Evolutionary conservation across 92 coral and sea anemone genomes (phyloP).

Genomic region (Parazoanthus darwini): DNA sequence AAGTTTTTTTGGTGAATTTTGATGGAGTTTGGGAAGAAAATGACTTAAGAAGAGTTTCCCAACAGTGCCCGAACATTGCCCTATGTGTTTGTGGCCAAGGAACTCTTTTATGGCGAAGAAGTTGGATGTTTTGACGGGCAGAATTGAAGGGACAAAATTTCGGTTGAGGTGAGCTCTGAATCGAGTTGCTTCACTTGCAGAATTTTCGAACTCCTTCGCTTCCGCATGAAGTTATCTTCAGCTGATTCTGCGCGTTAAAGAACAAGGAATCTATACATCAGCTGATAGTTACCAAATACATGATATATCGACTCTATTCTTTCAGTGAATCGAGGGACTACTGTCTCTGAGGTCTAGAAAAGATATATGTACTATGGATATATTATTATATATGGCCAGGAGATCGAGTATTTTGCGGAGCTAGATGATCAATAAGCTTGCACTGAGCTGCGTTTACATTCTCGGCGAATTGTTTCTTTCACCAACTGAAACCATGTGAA

Average conservation of each 20-base stretch:
- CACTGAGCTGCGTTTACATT: not conserved
- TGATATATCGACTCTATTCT: not conserved
- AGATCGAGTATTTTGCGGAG: no score
- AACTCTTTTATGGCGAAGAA: slow-evolving; percentile 77
- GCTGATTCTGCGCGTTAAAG: slow-evolving; percentile 1
- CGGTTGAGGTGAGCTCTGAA: slow-evolving; percentile 47
- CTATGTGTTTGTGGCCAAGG: slow-evolving; percentile 37
- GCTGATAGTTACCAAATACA: slow-evolving; percentile 7
- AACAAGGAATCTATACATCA: not conserved
- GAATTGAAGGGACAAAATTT: slow-evolving; percentile 59
- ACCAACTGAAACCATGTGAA: not conserved
- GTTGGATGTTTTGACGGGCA: slow-evolving; percentile 68
- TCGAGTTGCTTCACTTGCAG: slow-evolving; percentile 38
- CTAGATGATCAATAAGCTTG: not conserved
- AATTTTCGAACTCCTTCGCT: slow-evolving; percentile 35
- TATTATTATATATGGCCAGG: no score
- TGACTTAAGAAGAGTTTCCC: slow-evolving; percentile 53
- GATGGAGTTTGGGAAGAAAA: slow-evolving; percentile 41
- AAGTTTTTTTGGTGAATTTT: slow-evolving; percentile 41
- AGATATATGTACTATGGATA: no score
- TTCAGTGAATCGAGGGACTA: not conserved
- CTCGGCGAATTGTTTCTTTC: not conserved
- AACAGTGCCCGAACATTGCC: slow-evolving; percentile 41
- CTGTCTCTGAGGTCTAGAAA: not conserved
- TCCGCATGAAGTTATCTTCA: slow-evolving; percentile 29